These are phyloP conservation scores for Corvus moneduloides DNA, from an alignment of 2,113 vertebrate species.

Conservation along the genomic window DNA sequence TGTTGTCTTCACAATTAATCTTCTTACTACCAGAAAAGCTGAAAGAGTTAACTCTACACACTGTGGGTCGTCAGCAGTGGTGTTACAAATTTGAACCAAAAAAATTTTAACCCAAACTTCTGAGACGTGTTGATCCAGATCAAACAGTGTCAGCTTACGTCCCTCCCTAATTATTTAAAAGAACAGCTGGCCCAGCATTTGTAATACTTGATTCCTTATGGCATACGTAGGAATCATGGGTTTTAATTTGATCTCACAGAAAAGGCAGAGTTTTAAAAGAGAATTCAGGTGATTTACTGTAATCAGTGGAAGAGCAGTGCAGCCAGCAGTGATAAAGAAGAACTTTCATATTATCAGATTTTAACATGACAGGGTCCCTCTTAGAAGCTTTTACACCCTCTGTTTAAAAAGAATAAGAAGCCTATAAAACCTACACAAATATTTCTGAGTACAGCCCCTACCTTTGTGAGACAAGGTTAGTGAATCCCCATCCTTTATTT, in stretches of 20 bases:
- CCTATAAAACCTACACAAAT: conserved; percentile 12
- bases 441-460: neutral
- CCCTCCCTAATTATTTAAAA: neutral
- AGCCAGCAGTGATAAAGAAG: neutral
- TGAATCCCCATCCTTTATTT: conserved; percentile 35
- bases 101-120: neutral
- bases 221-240: neutral
- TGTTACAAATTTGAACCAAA: neutral
- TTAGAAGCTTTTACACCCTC: neutral
- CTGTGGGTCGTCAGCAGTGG: neutral
- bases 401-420: conserved; percentile 14
- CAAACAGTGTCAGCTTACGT: neutral
- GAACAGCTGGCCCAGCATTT: neutral
- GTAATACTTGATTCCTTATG: neutral
- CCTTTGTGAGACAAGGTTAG: conserved; percentile 40
- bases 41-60: neutral
- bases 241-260: neutral
- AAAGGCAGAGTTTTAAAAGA: neutral
- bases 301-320: neutral
- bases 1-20: neutral
- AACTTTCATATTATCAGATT: neutral
- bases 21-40: neutral
- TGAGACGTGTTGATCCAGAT: neutral
- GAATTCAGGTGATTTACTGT: neutral
- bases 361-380: neutral